Base-by-base conservation (phyloP, 1,140 invertebrate genomes). In the Coptotermes formosanus region DNA sequence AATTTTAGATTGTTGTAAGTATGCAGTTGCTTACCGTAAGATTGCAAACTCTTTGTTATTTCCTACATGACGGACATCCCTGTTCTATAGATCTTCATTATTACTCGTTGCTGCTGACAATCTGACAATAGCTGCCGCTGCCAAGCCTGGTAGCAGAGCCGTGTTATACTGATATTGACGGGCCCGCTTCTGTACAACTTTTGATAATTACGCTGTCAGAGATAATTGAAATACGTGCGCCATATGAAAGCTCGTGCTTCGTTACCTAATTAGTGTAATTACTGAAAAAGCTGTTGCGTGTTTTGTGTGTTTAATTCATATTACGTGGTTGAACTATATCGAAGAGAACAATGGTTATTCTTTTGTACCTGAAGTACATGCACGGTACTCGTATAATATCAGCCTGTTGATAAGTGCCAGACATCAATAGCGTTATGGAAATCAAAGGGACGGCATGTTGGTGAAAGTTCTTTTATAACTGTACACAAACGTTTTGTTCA, bases 201-300 rank as follows among this genome's bases (percentile, higher is more conserved):
- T 30, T 75, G n/a, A 75, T 75, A 75, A 75, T 75, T 75, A 75
- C 64, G 64, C n/a, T 75, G 64, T 75, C 64, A 75, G n/a, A 75
- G 25, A 75, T 75, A 75, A 75, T 75, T 75, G 64, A 75, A 75
- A 75, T 75, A 30, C 25, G 11, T 14, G 64, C 8, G n/a, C 64
- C 25, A 25, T 75, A 75, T 75, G 64, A 75, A 64, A 30, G 25
- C 64, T n/a, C 64, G 30, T 75, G 25, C 64, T 14, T 75, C 64
- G 64, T 75, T 75, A 75, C 64, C n/a, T 75, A 75, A 75, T 75
- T 75, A 75, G 64, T 75, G 64, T 75, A 75, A 75, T 75, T 75
- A 75, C 64, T 75, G 64, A 75, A 75, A 75, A 30, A 75, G 64
- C 8, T 75, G 64, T 75, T 75, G 64, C 64, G n/a, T 75, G 64